phyloP scores from a whole-genome alignment of 2,888 invertebrate species.

The Acrobeloides nanus region DNA sequence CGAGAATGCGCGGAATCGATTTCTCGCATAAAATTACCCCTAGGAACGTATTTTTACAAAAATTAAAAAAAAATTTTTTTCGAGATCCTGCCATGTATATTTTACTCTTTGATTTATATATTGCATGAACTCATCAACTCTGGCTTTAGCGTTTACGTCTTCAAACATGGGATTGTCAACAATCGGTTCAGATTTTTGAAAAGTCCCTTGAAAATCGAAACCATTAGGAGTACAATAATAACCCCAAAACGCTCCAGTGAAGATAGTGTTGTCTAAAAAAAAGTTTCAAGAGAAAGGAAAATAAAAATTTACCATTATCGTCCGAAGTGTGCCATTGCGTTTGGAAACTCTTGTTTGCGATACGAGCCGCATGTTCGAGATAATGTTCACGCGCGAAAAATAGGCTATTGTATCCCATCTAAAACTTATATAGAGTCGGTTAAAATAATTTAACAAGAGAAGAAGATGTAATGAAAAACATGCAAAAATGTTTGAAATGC shows the following conservation, averaged over 20 bases:
- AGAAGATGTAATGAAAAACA: no score
- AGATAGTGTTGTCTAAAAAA: conserved; percentile 59
- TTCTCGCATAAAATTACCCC: no score
- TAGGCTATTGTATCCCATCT: conserved; percentile 72
- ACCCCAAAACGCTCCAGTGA: conserved; percentile 66
- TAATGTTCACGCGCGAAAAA: conserved; percentile 55
- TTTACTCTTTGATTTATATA: conserved; percentile 31
- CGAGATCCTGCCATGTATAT: no score
- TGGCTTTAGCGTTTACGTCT: conserved; percentile 61
- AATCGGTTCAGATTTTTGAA: conserved; percentile 69
- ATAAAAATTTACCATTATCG: conserved; percentile 51
- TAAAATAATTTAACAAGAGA: conserved; percentile 5
- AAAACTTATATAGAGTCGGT: conserved; percentile 54
- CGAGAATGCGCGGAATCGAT: no score
- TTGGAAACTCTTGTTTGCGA: conserved; percentile 55
- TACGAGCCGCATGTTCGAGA: conserved; percentile 50
- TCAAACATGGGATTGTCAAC: conserved; percentile 56
- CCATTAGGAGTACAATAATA: conserved; percentile 60
- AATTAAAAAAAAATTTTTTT: no score
- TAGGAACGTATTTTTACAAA: no score
- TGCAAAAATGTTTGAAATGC: no score
- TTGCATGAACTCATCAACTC: conserved; percentile 37
- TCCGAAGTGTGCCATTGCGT: conserved; percentile 57
- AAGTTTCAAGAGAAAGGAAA: not conserved
- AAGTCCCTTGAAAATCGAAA: no score